Evolutionary conservation across 2,888 invertebrate species (phyloP), one percentile per base, ranked within the genome.

Genomic region (Amphimallon solstitiale): DNA sequence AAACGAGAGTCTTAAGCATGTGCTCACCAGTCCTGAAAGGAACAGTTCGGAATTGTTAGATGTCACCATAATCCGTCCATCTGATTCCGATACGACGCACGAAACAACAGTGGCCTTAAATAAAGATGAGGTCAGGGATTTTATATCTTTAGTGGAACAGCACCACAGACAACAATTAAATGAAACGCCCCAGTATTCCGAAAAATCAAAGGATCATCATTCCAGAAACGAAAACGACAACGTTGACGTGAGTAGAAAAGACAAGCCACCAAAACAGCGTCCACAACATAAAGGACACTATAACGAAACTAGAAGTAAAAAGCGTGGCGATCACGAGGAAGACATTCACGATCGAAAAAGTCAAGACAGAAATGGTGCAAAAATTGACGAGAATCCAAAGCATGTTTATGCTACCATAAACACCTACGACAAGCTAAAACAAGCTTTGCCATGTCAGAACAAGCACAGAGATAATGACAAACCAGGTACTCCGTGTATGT

Each of bases 31-130:
- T 10, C 76, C 78, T 0, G 72, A 76, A 63, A 76, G 75, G 68
- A 73, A 74, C 65, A 70, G 71, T 23, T 77, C 77, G 3, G 73
- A 77, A 2, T 69, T 79, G 23, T 63, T 81, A 15, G 81, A 81
- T 68, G 80, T 81, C 2, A 81, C 80, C 2, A 76, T 81, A 7
- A 78, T 81, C 14, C 76, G 79, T 67, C 79, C 81, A 2, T 71
- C 73, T 34, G 77, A 78, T 43, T 64, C 65, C 10, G 66, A 69
- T 10, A 40, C 56, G 12, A 52, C 66, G 7, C 64, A 65, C 23
- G 65, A 51, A 10, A 72, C 68, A 10, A 72, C 69, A 9, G 68
- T 68, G 2, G 68, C 68, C 7, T 34, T 69, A 5, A 63, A 65
- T 23, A 67, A 67, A 59, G 65, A 63, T 3, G 66, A 67, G 21